Percentiles rank a stretch among this genome's conserved stretches.
phyloP scores from a whole-genome alignment of 2,797 vertebrate species.

The Malurus leucopterus region DNA sequence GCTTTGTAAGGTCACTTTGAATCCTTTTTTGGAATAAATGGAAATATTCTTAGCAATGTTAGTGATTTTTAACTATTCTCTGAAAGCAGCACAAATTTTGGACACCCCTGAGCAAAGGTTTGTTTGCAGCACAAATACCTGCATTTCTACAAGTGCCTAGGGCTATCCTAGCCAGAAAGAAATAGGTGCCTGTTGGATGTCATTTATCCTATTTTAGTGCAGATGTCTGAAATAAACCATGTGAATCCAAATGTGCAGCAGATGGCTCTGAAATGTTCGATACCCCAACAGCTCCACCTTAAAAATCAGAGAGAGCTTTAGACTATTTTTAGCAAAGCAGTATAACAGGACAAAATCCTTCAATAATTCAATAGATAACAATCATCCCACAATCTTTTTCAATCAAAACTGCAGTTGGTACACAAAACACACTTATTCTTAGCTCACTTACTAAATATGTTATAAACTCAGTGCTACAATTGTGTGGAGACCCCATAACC shows the following conservation, averaged over 20 bases:
- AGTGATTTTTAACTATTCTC: not conserved
- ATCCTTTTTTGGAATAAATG: not conserved
- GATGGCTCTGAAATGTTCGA: conserved; percentile 25
- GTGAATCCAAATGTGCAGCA: not conserved
- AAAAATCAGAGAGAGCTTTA: not conserved
- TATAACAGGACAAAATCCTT: not conserved
- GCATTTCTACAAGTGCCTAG: not conserved
- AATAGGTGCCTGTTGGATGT: not conserved
- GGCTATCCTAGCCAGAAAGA: not conserved
- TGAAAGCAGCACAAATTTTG: not conserved
- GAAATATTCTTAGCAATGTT: not conserved
- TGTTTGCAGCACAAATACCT: not conserved
- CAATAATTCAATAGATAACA: not conserved
- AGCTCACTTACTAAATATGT: not conserved
- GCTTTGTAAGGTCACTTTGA: not conserved
- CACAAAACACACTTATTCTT: not conserved
- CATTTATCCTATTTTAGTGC: not conserved
- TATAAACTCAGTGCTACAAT: not conserved
- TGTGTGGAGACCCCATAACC: not conserved
- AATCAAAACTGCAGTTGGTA: not conserved
- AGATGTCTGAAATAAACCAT: not conserved
- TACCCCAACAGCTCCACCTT: conserved; percentile 16
- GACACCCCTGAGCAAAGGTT: not conserved
- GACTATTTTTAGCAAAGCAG: conserved; percentile 22
- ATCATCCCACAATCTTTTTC: not conserved